phyloP scores from a whole-genome alignment of 53 echinoderm and acorn worm genomes.

The Mesocentrotus franciscanus region DNA sequence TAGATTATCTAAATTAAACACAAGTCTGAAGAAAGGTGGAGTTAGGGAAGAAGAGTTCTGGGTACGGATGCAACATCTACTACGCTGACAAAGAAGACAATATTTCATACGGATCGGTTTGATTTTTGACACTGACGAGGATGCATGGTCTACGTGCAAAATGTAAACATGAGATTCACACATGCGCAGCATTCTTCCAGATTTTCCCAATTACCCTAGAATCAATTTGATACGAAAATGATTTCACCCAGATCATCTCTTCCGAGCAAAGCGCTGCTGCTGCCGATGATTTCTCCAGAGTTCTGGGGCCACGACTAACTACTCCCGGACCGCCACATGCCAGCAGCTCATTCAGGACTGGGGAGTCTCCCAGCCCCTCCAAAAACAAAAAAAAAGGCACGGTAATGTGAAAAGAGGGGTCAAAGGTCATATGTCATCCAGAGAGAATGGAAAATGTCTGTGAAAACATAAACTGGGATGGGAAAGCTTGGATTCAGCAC shows the following conservation, averaged over 20 bases:
- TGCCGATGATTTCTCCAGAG: background rate
- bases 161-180: constrained; percentile 26
- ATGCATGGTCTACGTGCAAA: constrained; percentile 36
- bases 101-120: background rate
- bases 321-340: constrained; percentile 1
- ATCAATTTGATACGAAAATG: constrained; percentile 34
- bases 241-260: constrained; percentile 44
- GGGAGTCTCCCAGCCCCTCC: background rate
- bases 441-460: constrained; percentile 45
- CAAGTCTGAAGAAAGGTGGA: background rate
- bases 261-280: background rate
- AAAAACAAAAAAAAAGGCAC: constrained; percentile 29
- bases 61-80: background rate
- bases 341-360: background rate
- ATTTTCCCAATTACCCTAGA: constrained; percentile 1
- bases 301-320: background rate
- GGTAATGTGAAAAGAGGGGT: constrained; percentile 37
- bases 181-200: constrained; percentile 5
- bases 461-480: constrained; percentile 41
- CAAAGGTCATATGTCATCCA: constrained; percentile 53
- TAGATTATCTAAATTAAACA: background rate
- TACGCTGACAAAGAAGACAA: background rate
- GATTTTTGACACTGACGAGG: background rate
- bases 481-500: constrained; percentile 24
- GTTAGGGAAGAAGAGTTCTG: background rate